These are phyloP conservation scores for Spheniscus mendiculus DNA, from an alignment of 2,113 vertebrate species.

Conservation along the genomic window DNA sequence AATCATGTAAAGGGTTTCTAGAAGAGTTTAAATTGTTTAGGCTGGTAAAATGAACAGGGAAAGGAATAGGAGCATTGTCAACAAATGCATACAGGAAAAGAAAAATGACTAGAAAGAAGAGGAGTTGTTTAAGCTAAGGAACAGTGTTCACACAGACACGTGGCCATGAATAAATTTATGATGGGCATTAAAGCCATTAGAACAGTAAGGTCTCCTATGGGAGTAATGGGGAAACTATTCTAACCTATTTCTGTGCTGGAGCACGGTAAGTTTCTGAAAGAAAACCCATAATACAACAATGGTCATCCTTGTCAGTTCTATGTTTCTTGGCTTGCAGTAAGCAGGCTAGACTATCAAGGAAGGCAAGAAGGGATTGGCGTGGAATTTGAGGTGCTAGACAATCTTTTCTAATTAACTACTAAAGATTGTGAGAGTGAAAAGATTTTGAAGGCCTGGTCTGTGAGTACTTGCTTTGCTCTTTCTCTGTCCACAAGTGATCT, in stretches of 20 bases:
- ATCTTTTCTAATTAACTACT: neutral
- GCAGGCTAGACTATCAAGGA: neutral
- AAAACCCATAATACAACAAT: neutral
- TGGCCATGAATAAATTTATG: neutral
- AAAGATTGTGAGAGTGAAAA: neutral
- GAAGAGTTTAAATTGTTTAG: neutral
- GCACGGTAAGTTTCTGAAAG: neutral
- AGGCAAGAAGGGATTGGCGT: neutral
- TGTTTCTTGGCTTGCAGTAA: neutral
- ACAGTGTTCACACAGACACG: neutral
- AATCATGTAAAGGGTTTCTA: neutral
- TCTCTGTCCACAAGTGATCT: neutral
- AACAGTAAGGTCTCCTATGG: neutral
- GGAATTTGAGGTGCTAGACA: neutral
- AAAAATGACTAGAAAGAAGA: neutral
- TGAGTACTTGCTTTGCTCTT: neutral
- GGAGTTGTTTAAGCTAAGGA: neutral
- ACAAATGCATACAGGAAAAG: neutral
- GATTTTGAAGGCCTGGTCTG: neutral
- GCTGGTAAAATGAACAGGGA: neutral
- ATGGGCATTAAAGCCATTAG: neutral
- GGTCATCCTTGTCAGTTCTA: neutral
- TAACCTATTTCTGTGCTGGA: neutral
- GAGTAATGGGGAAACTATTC: neutral
- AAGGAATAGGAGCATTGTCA: neutral